phyloP scores from a whole-genome alignment of 1,140 invertebrate species.

The Zaprionus lachaisei region DNA sequence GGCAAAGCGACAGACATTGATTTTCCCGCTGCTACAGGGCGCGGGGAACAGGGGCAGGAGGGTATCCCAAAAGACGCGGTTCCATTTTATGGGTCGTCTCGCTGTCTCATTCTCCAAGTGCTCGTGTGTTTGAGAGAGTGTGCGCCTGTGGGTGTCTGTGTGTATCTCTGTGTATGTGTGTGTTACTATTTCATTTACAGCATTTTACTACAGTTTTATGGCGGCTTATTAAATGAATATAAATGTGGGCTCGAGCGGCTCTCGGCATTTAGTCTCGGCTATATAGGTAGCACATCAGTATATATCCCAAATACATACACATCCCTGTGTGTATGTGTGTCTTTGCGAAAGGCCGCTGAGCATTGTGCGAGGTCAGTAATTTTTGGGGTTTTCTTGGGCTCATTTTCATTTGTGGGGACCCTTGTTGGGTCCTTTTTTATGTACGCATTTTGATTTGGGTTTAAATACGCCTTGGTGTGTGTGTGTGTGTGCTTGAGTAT shows the following conservation, averaged over 20 bases:
- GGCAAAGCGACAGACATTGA: constrained; percentile 60
- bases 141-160: constrained; percentile 23
- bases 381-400: constrained; percentile 33
- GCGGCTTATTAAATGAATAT: constrained; percentile 76
- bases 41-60: constrained; percentile 2
- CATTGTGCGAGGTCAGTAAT: constrained; percentile 62
- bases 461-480: constrained; percentile 47
- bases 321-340: constrained; percentile 1
- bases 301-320: constrained; percentile 4
- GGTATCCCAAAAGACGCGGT: constrained; percentile 39
- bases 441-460: constrained; percentile 65
- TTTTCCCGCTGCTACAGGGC: constrained; percentile 35
- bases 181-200: constrained; percentile 76
- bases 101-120: constrained; percentile 22
- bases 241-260: constrained; percentile 57
- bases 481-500: constrained; percentile 13
- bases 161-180: constrained; percentile 39
- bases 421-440: constrained; percentile 57
- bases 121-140: constrained; percentile 29
- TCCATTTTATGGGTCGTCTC: constrained; percentile 67
- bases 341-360: background rate
- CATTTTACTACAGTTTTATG: constrained; percentile 81
- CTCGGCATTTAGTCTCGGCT: constrained; percentile 29
- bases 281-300: constrained; percentile 12
- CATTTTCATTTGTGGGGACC: constrained; percentile 53